Conservation (phyloP, 1,140 invertebrate genomes). For the Stenopsyche tienmushanensis region DNA sequence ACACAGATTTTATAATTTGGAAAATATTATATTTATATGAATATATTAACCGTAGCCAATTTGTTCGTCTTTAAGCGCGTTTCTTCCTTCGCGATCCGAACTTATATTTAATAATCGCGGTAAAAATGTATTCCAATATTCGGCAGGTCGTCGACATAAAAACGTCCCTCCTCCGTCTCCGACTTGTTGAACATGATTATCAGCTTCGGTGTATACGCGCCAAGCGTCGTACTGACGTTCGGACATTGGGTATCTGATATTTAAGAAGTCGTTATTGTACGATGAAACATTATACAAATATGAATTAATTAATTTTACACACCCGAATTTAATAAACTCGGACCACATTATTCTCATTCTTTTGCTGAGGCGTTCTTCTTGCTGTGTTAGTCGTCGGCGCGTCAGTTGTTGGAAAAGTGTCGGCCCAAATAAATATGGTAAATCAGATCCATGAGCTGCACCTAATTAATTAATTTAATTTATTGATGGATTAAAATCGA, state of each 20-base stretch:
- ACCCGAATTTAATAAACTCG: conserved; percentile 66
- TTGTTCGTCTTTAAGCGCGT: conserved; percentile 45
- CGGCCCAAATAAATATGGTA: conserved; percentile 66
- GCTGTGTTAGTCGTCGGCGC: conserved; percentile 55
- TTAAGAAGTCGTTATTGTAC: neutral
- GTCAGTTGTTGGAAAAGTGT: conserved; percentile 62
- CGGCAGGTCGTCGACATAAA: conserved; percentile 42
- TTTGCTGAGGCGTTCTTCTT: conserved; percentile 60
- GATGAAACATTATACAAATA: neutral
- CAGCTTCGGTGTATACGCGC: conserved; percentile 57
- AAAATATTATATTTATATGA: conserved; percentile 1
- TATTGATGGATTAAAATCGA: conserved; percentile 1
- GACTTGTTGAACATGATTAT: conserved; percentile 45
- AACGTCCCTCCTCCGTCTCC: conserved; percentile 25
- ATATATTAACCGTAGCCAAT: conserved; percentile 43
- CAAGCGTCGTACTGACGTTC: conserved; percentile 58
- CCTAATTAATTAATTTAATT: conserved; percentile 46
- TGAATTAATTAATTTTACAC: conserved; percentile 31
- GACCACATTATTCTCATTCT: conserved; percentile 58
- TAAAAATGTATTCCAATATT: conserved; percentile 52
- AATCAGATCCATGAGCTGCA: conserved; percentile 63
- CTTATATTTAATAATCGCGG: conserved; percentile 45
- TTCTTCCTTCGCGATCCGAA: conserved; percentile 36
- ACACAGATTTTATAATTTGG: too few relatives aligned
- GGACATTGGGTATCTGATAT: conserved; percentile 54